These are phyloP conservation scores for Syngnathoides biaculeatus DNA, from an alignment of 2,113 vertebrate species.

Conservation along the genomic window DNA sequence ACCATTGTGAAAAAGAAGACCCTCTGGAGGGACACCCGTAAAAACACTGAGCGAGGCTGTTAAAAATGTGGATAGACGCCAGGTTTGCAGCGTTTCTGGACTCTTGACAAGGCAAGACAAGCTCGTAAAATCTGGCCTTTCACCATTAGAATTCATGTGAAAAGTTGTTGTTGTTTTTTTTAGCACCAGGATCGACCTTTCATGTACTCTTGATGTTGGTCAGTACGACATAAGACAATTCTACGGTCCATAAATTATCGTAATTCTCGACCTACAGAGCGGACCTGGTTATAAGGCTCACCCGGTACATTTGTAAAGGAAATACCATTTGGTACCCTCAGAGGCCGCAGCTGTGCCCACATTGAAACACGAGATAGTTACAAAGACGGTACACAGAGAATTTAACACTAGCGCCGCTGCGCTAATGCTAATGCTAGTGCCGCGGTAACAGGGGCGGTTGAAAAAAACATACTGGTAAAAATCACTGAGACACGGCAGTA, in stretches of 20 bases:
- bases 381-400: too few relatives aligned
- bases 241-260: not conserved
- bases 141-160: not conserved
- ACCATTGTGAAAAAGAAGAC: conserved; percentile 1
- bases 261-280: too few relatives aligned
- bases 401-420: too few relatives aligned
- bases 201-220: not conserved
- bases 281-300: too few relatives aligned
- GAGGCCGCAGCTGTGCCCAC: too few relatives aligned
- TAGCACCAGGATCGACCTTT: not conserved
- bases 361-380: too few relatives aligned
- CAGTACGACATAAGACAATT: not conserved
- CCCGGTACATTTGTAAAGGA: too few relatives aligned
- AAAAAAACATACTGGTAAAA: too few relatives aligned
- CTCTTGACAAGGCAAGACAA: not conserved
- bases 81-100: not conserved
- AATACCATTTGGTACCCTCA: too few relatives aligned
- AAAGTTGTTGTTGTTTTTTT: not conserved
- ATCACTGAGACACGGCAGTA: too few relatives aligned
- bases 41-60: conserved; percentile 2
- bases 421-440: too few relatives aligned
- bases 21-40: conserved; percentile 5
- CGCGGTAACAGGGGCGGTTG: too few relatives aligned
- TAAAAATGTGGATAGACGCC: not conserved
- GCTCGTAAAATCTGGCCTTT: conserved; percentile 6